Percentiles rank a stretch among this genome's conserved stretches.
Conservation (phyloP, 2,113 vertebrate genomes). For the Blennius ocellaris region DNA sequence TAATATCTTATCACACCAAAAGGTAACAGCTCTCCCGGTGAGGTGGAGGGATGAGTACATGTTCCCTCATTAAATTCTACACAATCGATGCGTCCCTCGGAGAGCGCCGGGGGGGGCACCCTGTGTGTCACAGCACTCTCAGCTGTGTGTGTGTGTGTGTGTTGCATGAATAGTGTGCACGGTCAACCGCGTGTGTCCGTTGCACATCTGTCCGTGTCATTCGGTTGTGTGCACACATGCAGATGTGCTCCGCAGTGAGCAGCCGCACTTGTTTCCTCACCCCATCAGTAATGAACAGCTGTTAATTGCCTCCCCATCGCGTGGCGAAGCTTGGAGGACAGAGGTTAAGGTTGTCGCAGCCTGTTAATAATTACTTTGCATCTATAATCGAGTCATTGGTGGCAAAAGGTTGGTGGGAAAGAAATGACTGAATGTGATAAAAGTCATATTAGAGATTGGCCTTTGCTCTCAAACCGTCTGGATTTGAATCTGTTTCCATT, state of each 20-base stretch:
- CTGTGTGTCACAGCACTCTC: slow-evolving; percentile 39
- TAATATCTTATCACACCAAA: slow-evolving; percentile 80
- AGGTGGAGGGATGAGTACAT: slow-evolving; percentile 70
- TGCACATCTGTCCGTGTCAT: slow-evolving; percentile 44
- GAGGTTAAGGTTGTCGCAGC: slow-evolving; percentile 61
- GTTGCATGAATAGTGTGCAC: slow-evolving; percentile 1
- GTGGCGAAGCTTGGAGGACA: slow-evolving; percentile 55
- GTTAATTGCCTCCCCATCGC: slow-evolving; percentile 71
- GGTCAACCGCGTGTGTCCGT: slow-evolving; percentile 28
- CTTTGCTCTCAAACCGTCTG: slow-evolving; percentile 40
- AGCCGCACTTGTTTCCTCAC: slow-evolving; percentile 62
- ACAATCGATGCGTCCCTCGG: slow-evolving; percentile 61
- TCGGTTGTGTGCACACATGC: slow-evolving; percentile 33
- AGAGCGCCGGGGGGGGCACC: slow-evolving; percentile 47
- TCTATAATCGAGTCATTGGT: slow-evolving; percentile 58
- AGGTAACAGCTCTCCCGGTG: slow-evolving; percentile 72
- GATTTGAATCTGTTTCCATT: slow-evolving; percentile 57
- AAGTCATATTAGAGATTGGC: slow-evolving; percentile 58
- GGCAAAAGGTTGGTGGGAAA: slow-evolving; percentile 59
- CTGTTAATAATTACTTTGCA: slow-evolving; percentile 69
- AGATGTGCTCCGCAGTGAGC: slow-evolving; percentile 48
- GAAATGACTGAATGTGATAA: slow-evolving; percentile 65
- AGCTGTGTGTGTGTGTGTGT: slow-evolving; percentile 7
- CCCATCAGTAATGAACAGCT: slow-evolving; percentile 75
- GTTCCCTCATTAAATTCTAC: slow-evolving; percentile 79